Evolutionary conservation across 2,888 invertebrate species (phyloP), one percentile per base, ranked within the genome.

Genomic region (Leptopterna dolabrata): DNA sequence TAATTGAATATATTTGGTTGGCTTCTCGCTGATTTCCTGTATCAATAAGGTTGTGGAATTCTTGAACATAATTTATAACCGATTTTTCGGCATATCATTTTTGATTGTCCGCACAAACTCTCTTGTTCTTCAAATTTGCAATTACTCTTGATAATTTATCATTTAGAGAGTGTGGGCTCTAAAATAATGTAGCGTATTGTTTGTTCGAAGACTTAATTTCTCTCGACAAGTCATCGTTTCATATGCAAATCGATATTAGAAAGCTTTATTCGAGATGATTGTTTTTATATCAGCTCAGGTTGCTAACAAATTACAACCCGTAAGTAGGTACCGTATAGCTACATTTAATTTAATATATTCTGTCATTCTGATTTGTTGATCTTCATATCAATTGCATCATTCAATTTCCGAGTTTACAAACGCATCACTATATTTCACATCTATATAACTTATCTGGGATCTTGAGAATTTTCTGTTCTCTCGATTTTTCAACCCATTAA

Each of bases 121-220:
- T 19, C 51, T 1, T 63, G 63, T 63, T 63, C 19, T 24, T 63
- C 24, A 1, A 19, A 55, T 55, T n/a, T 55, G 13, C 13, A 9
- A 14, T 13, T 47, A 47, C 47, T 13, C 4, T 63, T 19, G 27
- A 63, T 0, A 63, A 63, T 24, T 6, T 24, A 24, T 63, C 16
- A 27, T 27, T 63, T 63, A 24, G 9, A 76, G 76, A 45, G 78
- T 78, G 27, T 45, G 78, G 78, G 78, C 78, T 78, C 78, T 78
- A 24, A 45, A 78, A 78, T 78, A n/a, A 82, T 55, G 29, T n/a
- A 81, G 83, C 63, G 70, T 70, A 70, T 43, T 83, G 63, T 83
- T 70, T 70, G 9, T 55, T 78, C 24, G 24, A 76, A 76, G 76
- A 41, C 76, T 76, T 70, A n/a, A 73, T 73, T 73, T 73, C n/a